These are phyloP conservation scores for Nicator chloris DNA, from an alignment of 2,113 vertebrate genomes.

Conservation along the genomic window DNA sequence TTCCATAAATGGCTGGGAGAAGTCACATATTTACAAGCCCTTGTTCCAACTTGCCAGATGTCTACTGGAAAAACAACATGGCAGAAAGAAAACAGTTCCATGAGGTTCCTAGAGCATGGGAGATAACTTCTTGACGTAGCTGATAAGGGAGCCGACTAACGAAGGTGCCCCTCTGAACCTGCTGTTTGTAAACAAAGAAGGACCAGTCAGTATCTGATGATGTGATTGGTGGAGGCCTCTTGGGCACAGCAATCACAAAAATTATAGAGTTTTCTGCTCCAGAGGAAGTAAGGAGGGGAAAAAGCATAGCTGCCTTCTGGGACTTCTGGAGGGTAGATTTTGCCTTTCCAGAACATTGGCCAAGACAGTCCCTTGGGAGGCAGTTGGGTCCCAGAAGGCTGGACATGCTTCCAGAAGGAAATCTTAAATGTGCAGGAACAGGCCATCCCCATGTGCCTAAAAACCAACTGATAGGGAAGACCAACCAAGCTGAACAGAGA, in stretches of 20 bases:
- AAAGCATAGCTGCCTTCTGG: neutral
- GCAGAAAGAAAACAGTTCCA: neutral
- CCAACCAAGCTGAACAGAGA: neutral
- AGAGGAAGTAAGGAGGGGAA: neutral
- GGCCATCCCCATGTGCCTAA: neutral
- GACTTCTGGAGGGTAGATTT: neutral
- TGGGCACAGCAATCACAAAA: neutral
- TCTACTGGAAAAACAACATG: neutral
- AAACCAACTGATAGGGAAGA: neutral
- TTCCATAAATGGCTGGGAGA: neutral
- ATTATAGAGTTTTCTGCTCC: neutral
- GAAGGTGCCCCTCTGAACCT: neutral
- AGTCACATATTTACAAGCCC: neutral
- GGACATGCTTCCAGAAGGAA: neutral
- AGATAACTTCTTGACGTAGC: neutral
- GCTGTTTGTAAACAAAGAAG: neutral
- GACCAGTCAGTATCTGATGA: neutral
- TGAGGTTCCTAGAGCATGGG: neutral
- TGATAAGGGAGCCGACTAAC: fast-evolving
- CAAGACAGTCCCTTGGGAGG: neutral
- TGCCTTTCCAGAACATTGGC: neutral
- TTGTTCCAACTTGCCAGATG: neutral
- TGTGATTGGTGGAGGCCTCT: neutral
- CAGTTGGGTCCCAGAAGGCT: neutral
- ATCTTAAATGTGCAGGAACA: neutral